Conservation (phyloP, 2,113 vertebrate genomes). For the Macquaria australasica region DNA sequence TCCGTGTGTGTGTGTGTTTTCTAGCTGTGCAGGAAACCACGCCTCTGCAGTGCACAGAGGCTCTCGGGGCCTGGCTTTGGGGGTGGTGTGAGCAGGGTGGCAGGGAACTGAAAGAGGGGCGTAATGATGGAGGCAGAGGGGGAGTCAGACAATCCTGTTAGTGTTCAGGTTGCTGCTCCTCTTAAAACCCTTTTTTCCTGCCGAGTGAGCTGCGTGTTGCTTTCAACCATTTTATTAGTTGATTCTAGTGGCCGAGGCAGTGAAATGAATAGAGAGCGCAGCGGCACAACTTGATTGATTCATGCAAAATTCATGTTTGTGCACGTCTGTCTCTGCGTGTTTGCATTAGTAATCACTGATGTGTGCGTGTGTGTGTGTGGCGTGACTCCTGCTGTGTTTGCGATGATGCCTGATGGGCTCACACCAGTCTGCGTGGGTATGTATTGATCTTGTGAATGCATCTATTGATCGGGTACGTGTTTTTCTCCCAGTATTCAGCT, state of each 20-base stretch:
- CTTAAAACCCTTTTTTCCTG: not conserved
- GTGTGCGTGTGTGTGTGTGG: constrained; percentile 13
- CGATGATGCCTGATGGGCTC: not conserved
- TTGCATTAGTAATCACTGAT: constrained; percentile 10
- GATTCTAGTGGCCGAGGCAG: constrained; percentile 1
- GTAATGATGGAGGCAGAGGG: constrained; percentile 46
- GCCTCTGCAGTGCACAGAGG: constrained; percentile 66
- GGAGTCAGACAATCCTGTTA: constrained; percentile 53
- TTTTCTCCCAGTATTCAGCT: constrained; percentile 91
- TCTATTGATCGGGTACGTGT: constrained; percentile 13
- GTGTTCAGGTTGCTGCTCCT: constrained; percentile 54
- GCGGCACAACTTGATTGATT: constrained; percentile 17
- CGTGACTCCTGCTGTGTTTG: constrained; percentile 13
- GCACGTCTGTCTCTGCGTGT: not conserved
- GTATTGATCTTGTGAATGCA: not conserved
- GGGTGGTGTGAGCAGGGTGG: constrained; percentile 32
- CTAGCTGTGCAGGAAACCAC: constrained; percentile 80
- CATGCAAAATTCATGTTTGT: constrained; percentile 11
- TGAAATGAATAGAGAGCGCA: not conserved
- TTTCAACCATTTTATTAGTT: constrained; percentile 17
- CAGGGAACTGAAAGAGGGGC: constrained; percentile 33
- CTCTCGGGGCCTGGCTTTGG: constrained; percentile 52
- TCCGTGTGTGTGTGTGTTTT: constrained; percentile 39
- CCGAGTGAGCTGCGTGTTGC: not conserved
- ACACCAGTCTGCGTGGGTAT: not conserved